Evolutionary conservation across 2,888 invertebrate species (phyloP), one percentile per base, ranked within the genome.

Genomic region (Cerastis leucographa): DNA sequence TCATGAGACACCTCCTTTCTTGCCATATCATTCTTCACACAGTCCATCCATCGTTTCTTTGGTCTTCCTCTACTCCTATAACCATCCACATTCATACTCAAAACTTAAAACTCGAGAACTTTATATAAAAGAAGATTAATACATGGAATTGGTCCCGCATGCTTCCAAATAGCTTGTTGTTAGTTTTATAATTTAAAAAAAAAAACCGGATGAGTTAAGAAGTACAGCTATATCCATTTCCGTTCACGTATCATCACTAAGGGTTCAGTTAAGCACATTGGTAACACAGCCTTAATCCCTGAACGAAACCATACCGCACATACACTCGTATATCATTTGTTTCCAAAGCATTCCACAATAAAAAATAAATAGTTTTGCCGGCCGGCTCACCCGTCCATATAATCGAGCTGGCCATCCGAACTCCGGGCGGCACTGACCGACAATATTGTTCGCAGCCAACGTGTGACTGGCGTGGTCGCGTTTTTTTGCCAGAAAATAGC

Each of bases 331-430:
- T 71, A 85, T 76, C 72, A 85, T 81, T 80, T 84, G 71, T 85
- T 88, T 87, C 87, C 88, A 81, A 87, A 85, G 85, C 88, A 84
- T 88, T 87, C 85, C 81, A 84, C 83, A 84, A 82, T 85, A 88
- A 88, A 88, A 44, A 29, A 64, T 88, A 87, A 87, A 87, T 88
- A 87, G 85, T 88, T 83, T 76, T 68, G 74, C 66, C 75, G 72
- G 71, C 68, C 74, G 72, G 84, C n/a, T 61, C 73, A 78, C 76
- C 88, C 85, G 89, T 77, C 89, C 91, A 90, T 93, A 92, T 93
- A 94, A 94, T 92, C 91, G 93, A 90, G 89, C 90, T 84, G 87
- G 89, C 87, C 88, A 89, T 87, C 81, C 87, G 87, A 75, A 78
- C 76, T 79, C 78, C 85, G 86, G 46, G 35, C 80, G 81, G 71